Evolutionary conservation across 2,797 vertebrate species (phyloP).

Genomic region (Acipenser oxyrinchus): DNA sequence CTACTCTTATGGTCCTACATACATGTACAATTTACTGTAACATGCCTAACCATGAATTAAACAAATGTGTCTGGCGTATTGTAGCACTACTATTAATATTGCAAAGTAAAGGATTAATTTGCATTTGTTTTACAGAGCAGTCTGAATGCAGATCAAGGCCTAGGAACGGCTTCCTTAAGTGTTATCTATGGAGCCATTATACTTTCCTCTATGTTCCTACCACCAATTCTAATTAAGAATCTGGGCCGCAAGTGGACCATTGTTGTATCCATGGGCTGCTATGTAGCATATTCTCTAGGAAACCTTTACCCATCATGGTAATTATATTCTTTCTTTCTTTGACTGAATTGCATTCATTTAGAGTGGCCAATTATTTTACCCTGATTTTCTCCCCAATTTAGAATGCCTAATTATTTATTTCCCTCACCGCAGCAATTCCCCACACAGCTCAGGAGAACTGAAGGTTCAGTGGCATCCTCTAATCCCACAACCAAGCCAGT

Average conservation of each 20-base stretch:
- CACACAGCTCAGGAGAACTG: too few species aligned
- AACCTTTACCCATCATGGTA: conserved; percentile 91
- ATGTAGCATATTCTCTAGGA: conserved; percentile 78
- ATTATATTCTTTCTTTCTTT: conserved; percentile 7
- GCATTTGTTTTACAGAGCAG: conserved; percentile 73
- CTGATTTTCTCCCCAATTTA: too few species aligned
- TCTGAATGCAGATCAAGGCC: conserved; percentile 73
- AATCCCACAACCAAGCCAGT: too few species aligned
- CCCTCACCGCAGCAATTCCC: too few species aligned
- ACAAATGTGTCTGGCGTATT: neutral
- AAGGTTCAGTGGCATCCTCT: too few species aligned
- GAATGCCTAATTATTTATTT: too few species aligned
- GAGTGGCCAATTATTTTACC: too few species aligned
- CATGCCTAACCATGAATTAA: too few species aligned
- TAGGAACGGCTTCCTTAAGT: conserved; percentile 83
- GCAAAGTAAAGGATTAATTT: conserved; percentile 1
- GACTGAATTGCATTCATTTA: too few species aligned
- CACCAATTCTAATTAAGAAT: conserved; percentile 79
- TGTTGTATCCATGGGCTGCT: conserved; percentile 76
- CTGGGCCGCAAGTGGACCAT: conserved; percentile 95
- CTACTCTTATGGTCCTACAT: too few species aligned
- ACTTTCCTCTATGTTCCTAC: conserved; percentile 87
- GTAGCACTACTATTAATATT: neutral
- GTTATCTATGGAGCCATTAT: conserved; percentile 78
- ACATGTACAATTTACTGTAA: too few species aligned